phyloP scores from a whole-genome alignment of 1,140 invertebrate species.

The Platyscapa corneri region DNA sequence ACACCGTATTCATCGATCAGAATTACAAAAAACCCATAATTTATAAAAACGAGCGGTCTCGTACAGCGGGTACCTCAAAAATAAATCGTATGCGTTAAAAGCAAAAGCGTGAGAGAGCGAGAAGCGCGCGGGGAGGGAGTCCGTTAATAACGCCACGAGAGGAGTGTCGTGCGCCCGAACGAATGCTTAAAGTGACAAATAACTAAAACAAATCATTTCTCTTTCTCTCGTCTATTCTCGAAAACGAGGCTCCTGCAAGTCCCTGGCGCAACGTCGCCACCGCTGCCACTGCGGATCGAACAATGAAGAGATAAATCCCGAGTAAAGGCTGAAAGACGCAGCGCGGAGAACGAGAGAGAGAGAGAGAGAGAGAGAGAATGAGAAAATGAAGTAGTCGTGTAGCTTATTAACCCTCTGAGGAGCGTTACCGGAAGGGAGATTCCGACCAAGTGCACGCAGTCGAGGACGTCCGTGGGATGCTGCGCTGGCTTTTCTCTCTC shows the following conservation, averaged over 20 bases:
- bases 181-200: conserved; percentile 35
- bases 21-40: neutral
- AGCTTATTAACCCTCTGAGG: conserved; percentile 48
- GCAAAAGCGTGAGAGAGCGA: too few species aligned
- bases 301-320: conserved; percentile 49
- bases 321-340: neutral
- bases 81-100: neutral
- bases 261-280: neutral
- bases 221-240: conserved; percentile 22
- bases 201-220: conserved; percentile 49
- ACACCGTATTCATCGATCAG: neutral
- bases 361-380: neutral
- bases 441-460: neutral
- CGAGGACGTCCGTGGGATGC: conserved; percentile 2
- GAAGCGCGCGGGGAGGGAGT: too few species aligned
- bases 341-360: neutral
- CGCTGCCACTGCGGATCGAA: neutral
- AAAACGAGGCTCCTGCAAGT: neutral
- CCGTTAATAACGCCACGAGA: neutral
- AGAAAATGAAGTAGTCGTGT: conserved; percentile 59
- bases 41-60: neutral
- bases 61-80: neutral
- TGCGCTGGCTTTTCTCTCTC: neutral
- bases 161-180: neutral
- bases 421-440: conserved; percentile 24